phyloP scores from a whole-genome alignment of 2,888 invertebrate species.

The Drosophila ezoana region DNA sequence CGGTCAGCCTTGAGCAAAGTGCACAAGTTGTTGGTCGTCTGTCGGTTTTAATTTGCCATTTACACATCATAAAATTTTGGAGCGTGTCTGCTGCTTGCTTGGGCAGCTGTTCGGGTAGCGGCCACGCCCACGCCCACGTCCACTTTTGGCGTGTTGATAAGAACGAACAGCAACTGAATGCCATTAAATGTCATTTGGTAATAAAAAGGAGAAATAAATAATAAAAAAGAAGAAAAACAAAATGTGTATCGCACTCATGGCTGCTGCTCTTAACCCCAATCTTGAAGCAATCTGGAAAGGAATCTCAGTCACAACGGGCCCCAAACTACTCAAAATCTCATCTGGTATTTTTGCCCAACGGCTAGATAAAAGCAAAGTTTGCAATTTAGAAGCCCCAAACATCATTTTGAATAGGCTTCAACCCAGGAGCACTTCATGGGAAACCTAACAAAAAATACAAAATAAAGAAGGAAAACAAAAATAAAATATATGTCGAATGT shows the following conservation, averaged over 20 bases:
- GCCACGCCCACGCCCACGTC: slow-evolving; percentile 13
- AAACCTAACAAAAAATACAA: neutral
- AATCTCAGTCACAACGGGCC: slow-evolving; percentile 35
- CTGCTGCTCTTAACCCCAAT: slow-evolving; percentile 20
- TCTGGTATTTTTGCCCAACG: slow-evolving; percentile 36
- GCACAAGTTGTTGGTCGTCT: slow-evolving; percentile 27
- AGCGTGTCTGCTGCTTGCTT: slow-evolving; percentile 30
- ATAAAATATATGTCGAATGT: slow-evolving; percentile 24
- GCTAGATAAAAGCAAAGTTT: slow-evolving; percentile 45
- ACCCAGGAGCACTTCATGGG: slow-evolving; percentile 34
- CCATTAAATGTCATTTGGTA: slow-evolving; percentile 27
- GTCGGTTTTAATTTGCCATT: slow-evolving; percentile 64
- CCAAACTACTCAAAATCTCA: slow-evolving; percentile 41
- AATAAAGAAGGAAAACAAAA: neutral
- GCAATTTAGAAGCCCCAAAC: slow-evolving; percentile 29
- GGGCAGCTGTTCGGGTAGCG: slow-evolving; percentile 8
- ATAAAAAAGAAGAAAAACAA: no score
- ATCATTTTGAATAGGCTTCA: slow-evolving; percentile 45
- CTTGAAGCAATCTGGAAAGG: slow-evolving; percentile 4
- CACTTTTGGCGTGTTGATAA: neutral
- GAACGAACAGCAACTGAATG: slow-evolving; percentile 8
- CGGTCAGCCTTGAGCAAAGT: slow-evolving; percentile 26
- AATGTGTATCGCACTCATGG: neutral
- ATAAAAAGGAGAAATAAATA: neutral
- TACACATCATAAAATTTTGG: slow-evolving; percentile 63